phyloP scores from a whole-genome alignment of 2,113 vertebrate genomes.

The Prunella fulvescens region DNA sequence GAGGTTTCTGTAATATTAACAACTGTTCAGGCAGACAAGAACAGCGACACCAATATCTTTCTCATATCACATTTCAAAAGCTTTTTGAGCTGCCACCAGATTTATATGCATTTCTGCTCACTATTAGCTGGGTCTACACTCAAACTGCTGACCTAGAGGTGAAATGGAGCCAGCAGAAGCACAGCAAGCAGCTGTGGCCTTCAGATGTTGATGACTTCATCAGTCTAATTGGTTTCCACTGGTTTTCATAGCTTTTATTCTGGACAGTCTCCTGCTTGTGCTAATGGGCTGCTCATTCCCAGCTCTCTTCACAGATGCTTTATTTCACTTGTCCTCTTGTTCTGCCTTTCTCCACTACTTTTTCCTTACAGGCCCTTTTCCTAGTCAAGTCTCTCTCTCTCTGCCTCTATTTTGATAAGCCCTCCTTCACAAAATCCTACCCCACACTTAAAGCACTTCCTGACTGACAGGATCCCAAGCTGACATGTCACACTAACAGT shows the following conservation, averaged over 20 bases:
- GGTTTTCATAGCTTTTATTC: conserved; percentile 16
- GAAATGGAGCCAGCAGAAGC: conserved; percentile 50
- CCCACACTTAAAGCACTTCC: not conserved
- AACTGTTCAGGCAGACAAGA: not conserved
- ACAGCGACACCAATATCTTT: not conserved
- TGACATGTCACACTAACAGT: not conserved
- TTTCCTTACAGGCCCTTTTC: not conserved
- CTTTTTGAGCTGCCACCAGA: not conserved
- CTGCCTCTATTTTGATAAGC: not conserved
- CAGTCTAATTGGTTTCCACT: conserved; percentile 34
- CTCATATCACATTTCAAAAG: conserved; percentile 40
- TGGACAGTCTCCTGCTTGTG: not conserved
- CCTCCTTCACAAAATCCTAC: not conserved
- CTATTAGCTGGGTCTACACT: not conserved
- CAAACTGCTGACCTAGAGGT: conserved; percentile 39
- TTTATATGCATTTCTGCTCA: conserved; percentile 32
- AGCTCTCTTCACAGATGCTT: not conserved
- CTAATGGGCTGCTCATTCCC: not conserved
- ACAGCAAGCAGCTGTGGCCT: conserved; percentile 16
- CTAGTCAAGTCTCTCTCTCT: not conserved
- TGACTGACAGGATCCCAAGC: not conserved
- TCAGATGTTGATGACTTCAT: conserved; percentile 46
- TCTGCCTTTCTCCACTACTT: not conserved
- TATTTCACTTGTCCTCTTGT: not conserved
- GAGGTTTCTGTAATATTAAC: conserved; percentile 14